Base-by-base conservation (phyloP, 2,797 vertebrate species). In the Peromyscus eremicus region DNA sequence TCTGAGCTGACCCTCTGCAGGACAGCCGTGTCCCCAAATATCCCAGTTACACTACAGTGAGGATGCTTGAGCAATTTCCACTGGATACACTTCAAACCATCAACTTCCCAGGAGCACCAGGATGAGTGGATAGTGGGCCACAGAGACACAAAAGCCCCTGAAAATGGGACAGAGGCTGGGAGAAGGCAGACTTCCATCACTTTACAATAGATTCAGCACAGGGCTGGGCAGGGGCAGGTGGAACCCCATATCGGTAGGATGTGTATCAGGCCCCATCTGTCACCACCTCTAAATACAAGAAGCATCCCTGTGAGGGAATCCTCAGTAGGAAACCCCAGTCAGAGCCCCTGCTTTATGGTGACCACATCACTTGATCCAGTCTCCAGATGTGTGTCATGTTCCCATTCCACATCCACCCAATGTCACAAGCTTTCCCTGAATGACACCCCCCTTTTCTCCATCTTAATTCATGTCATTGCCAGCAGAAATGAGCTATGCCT, bases 271-370 rank as follows among this genome's bases (percentile, higher is more conserved):
- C 55, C 29, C 55, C 34, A 5, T 34, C 13, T 7, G 34, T 57
- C 52, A 66, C 6, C 23, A 14, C 34, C 49, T 37, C 34, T 46
- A 29, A 16, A 80, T 2, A 88, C 49, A 57, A 40, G 68, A 55
- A 17, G 23, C 52, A 14, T 32, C n/a, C n/a, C 25, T 29, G 5
- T 40, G 25, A 34, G 16, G 1, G 16, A 60, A 14, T 32, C 12
- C 71, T 37, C 5, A 0, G 8, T 16, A 21, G n/a, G 2, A 6
- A 62, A 29, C 2, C n/a, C 6, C n/a, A 27, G 9, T 19, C 70
- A 3, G 17, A 52, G 75, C 60, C 34, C 34, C 43, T 25, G 75
- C 60, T 14, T 55, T 43, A 40, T 2, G 16, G 57, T 13, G n/a
- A 19, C n/a, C 27, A 2, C 16, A 43, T 60, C 37, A 60, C 2